A percentile compares a stretch with the other conserved stretches of the same genome.
Evolutionary conservation across 2,888 invertebrate genomes (phyloP).

Genomic region (Resseliella maxima): DNA sequence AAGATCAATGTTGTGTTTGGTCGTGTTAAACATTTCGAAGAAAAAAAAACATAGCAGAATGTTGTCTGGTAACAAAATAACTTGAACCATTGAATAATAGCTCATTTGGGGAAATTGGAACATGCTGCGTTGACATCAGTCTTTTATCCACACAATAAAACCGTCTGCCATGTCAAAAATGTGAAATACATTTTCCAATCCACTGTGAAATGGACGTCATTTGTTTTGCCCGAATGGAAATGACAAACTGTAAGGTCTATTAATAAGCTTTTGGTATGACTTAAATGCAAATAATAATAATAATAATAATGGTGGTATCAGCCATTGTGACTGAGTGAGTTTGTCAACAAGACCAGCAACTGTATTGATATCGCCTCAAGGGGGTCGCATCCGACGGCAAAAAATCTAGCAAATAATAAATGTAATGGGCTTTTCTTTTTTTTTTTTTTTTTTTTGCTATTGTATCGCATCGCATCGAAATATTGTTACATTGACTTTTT

Average conservation of each 20-base stretch:
- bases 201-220: constrained; percentile 23
- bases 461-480: background rate
- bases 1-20: background rate
- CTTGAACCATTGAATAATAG: constrained; percentile 16
- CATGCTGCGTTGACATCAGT: constrained; percentile 32
- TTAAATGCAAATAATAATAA: constrained; percentile 13
- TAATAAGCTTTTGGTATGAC: background rate
- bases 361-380: background rate
- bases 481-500: background rate
- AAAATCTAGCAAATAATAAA: background rate
- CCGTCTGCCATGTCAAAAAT: background rate
- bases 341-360: background rate
- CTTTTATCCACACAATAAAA: constrained; percentile 3
- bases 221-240: constrained; percentile 22
- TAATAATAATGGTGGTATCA: background rate
- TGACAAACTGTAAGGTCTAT: constrained; percentile 24
- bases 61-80: background rate
- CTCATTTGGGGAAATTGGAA: background rate
- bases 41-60: background rate
- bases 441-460: background rate
- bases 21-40: constrained; percentile 30
- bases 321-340: background rate
- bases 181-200: constrained; percentile 17
- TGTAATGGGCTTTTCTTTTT: too few species aligned
- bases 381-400: background rate